Base-by-base conservation (phyloP, 1,140 invertebrate genomes). In the Ridgeia piscesae region DNA sequence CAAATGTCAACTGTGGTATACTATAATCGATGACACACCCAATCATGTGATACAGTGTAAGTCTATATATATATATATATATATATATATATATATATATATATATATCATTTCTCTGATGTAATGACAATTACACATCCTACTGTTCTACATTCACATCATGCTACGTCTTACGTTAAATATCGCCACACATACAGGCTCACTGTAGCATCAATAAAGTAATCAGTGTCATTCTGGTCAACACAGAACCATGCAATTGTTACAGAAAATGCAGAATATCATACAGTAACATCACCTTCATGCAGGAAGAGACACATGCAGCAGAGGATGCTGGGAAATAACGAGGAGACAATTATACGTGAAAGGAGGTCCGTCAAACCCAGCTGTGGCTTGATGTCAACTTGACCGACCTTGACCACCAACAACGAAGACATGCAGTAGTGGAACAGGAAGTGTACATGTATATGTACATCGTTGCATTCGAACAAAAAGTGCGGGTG, bases 271-370 rank as follows among this genome's bases (percentile, higher is more conserved):
- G n/a, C 35, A 34, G 42, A 34, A 92, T 90, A 58, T 91, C 33
- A 35, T 35, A n/a, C 35, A 33, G 88, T n/a, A 91, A 92, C 48
- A 77, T 35, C 34, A n/a, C 35, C 34, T 33, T 88, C n/a, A n/a
- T 33, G 58, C 35, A 89, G n/a, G 91, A 91, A 34, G 33, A 89
- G 58, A 89, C 50, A 91, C 33, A 58, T 48, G 35, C 35, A 91
- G 17, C 89, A 91, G 35, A 17, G 34, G n/a, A 91, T 42, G 14
- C 89, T 35, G 89, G 35, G 17, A 35, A 91, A 21, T 91, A 35
- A 34, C 35, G 21, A 91, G 89, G 33, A 33, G 14, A 91, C n/a
- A 11, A 14, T 89, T 35, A 33, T 89, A 27, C 31, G 34, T 27
- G 34, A 35, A 34, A 17, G n/a, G 90, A 35, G 34, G 48, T 88